Evolutionary conservation across 2,888 invertebrate species (phyloP), one percentile per base, ranked within the genome.

Genomic region (Gonocerus acuteangulatus): DNA sequence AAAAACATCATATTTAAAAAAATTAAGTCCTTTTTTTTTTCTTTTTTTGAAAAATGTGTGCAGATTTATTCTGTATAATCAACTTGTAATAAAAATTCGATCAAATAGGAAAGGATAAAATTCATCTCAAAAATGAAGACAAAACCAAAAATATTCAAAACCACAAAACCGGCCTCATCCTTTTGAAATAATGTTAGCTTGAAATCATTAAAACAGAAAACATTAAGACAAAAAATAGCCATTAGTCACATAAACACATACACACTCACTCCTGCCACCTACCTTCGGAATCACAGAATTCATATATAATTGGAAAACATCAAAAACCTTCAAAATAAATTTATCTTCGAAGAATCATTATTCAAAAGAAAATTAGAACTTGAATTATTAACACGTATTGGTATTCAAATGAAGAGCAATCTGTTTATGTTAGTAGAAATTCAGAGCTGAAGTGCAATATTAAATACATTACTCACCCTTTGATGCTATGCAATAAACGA

Each of bases 371-470:
- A 60, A 23, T 22, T 21, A 48, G 19, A 27, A 18, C 15, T n/a
- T 22, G 21, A 13, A 45, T 45, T 62, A 61, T 39, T 39, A 36
- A 36, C 36, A 52, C 52, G 65, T 65, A 66, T 67, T 67, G 67
- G 67, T 67, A 67, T 67, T 67, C 67, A 67, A 67, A 67, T 67
- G 67, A 52, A 36, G 21, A n/a, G 19, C 39, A 36, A 32, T 39
- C 22, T 52, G 22, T 32, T 32, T 36, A 36, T n/a, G 42, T 27
- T 45, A 44, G 15, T 39, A 23, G 21, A 32, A 45, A 34, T 22
- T 56, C 22, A 45, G 22, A 54, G 36, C 15, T 34, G 16, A 42
- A 56, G 56, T 56, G 56, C 56, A 56, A 56, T 22, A 56, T 56
- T 56, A 56, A 56, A 56, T 56, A 44, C 42, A 23, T n/a, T 56